phyloP scores from a whole-genome alignment of 2,113 vertebrate genomes.

The Apodemus speciosus region DNA sequence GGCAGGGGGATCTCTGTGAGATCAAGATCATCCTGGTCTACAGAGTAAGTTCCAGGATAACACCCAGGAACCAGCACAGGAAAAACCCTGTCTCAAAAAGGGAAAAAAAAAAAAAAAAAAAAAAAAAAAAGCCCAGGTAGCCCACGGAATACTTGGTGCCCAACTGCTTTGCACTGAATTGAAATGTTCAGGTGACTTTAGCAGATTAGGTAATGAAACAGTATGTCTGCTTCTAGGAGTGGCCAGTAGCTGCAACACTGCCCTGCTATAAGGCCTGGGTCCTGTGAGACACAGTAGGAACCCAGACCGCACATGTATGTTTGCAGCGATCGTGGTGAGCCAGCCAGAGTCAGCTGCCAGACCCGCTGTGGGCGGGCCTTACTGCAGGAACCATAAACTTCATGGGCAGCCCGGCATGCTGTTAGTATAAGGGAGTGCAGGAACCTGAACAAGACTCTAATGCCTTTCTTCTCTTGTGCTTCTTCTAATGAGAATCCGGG shows the following conservation, averaged over 20 bases:
- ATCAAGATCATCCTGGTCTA: background rate
- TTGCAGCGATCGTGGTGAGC: conserved; percentile 92
- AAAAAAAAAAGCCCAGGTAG: background rate
- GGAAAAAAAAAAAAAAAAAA: no score
- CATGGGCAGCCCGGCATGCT: conserved; percentile 91
- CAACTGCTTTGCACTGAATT: background rate
- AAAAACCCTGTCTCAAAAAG: background rate
- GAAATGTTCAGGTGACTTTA: background rate
- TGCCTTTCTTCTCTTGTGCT: background rate
- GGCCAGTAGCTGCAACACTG: background rate
- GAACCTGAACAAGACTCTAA: conserved; percentile 91
- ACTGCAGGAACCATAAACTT: conserved; percentile 95
- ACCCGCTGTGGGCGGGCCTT: conserved; percentile 92
- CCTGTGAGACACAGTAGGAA: conserved; percentile 94
- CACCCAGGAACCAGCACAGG: background rate
- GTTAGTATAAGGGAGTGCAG: conserved; percentile 93
- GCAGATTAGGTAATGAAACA: background rate
- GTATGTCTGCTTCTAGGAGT: background rate
- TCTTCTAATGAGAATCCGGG: background rate
- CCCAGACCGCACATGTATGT: conserved; percentile 93
- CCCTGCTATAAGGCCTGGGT: conserved; percentile 84
- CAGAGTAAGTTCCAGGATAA: background rate
- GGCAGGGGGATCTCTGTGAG: background rate
- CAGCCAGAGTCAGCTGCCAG: conserved; percentile 92
- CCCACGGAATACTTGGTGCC: background rate